These are phyloP conservation scores for Odontophorus gujanensis DNA, from an alignment of 2,113 vertebrate genomes.

Conservation along the genomic window DNA sequence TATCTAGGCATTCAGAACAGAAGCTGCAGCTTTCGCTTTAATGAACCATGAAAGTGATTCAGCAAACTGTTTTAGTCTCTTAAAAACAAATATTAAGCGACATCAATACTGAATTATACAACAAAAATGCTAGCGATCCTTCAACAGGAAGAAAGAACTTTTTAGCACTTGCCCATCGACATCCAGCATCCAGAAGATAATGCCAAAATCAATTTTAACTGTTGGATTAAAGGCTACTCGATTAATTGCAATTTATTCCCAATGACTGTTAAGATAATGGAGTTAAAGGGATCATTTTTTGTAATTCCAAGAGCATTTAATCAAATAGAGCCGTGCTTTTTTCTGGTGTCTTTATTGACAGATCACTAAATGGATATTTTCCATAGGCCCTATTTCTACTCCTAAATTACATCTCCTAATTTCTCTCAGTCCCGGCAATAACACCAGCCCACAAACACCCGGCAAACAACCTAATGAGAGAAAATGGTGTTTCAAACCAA, in stretches of 20 bases:
- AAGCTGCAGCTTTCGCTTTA: constrained; percentile 70
- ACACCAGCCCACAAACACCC: constrained; percentile 45
- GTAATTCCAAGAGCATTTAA: constrained; percentile 29
- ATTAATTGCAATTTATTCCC: constrained; percentile 54
- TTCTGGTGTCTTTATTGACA: constrained; percentile 16
- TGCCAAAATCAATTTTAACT: constrained; percentile 35
- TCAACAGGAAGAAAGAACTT: constrained; percentile 1
- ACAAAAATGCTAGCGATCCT: background rate
- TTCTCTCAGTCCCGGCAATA: constrained; percentile 54
- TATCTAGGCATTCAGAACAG: constrained; percentile 66
- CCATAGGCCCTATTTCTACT: constrained; percentile 33
- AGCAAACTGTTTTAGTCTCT: constrained; percentile 69
- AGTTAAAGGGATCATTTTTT: constrained; percentile 8
- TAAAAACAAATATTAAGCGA: constrained; percentile 67
- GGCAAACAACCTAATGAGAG: constrained; percentile 48
- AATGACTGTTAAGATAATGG: constrained; percentile 27
- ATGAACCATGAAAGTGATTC: constrained; percentile 70
- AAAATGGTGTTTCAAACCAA: constrained; percentile 50
- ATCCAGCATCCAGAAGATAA: constrained; percentile 6
- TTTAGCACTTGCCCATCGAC: background rate
- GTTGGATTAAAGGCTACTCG: constrained; percentile 39
- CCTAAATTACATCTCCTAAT: constrained; percentile 26
- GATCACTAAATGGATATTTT: background rate
- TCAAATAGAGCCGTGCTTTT: background rate
- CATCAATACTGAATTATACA: constrained; percentile 34